Percentiles rank a stretch among this genome's conserved stretches.
These are phyloP conservation scores for Steinernema khuongi DNA, from an alignment of 1,140 invertebrate species.

Conservation along the genomic window DNA sequence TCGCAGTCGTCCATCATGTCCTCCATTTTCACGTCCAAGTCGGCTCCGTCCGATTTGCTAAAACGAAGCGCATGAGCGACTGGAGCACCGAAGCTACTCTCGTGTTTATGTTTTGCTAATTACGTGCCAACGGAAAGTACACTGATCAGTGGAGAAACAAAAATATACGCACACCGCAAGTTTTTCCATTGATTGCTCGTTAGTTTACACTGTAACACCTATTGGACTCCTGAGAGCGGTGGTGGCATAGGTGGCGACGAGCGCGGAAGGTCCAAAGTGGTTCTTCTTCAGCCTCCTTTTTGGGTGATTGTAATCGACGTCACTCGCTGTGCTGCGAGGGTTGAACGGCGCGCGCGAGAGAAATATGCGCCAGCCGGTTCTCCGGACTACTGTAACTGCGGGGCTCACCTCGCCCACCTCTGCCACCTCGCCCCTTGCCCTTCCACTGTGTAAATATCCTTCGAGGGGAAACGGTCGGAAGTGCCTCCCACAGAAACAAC, in stretches of 20 bases:
- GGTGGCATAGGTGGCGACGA: background rate
- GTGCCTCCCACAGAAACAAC: background rate
- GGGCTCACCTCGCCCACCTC: background rate
- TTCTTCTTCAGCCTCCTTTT: background rate
- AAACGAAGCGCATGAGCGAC: no score
- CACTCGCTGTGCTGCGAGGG: background rate
- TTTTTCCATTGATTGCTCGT: background rate
- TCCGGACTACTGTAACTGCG: background rate
- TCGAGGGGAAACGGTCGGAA: background rate
- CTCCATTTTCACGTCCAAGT: background rate
- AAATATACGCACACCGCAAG: background rate
- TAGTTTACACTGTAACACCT: background rate
- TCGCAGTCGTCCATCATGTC: background rate
- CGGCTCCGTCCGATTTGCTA: background rate
- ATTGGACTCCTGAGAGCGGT: background rate
- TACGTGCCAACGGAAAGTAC: background rate
- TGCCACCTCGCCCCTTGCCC: background rate
- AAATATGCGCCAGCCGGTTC: background rate
- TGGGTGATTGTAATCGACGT: background rate
- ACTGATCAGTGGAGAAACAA: background rate
- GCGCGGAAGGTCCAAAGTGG: background rate
- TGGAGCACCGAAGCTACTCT: no score
- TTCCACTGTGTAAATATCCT: background rate
- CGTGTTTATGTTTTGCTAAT: background rate
- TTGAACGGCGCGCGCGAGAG: background rate